phyloP scores from a whole-genome alignment of 1,140 invertebrate species.

The Cotesia vestalis region DNA sequence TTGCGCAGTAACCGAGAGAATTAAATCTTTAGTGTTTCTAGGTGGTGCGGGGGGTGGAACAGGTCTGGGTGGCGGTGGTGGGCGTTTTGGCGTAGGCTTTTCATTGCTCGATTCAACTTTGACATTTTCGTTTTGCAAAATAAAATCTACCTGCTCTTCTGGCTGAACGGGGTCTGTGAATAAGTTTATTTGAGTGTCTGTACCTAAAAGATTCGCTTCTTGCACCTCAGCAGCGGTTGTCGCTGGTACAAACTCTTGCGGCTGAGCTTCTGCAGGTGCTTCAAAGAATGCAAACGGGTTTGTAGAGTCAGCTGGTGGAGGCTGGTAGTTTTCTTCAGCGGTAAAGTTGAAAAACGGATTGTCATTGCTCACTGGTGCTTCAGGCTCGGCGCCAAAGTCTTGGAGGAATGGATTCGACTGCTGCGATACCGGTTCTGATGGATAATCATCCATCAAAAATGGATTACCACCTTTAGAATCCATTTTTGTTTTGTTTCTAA shows the following conservation, averaged over 20 bases:
- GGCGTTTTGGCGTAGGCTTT: conserved; percentile 54
- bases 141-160: background rate
- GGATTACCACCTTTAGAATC: conserved; percentile 73
- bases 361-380: conserved; percentile 49
- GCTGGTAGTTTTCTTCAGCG: conserved; percentile 52
- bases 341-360: conserved; percentile 74
- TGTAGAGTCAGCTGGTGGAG: conserved; percentile 59
- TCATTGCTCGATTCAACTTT: conserved; percentile 42
- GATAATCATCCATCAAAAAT: conserved; percentile 77
- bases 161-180: conserved; percentile 6
- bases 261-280: conserved; percentile 34
- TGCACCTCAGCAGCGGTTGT: conserved; percentile 28
- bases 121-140: conserved; percentile 42
- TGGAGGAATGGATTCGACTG: conserved; percentile 79
- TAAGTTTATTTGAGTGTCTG: conserved; percentile 23
- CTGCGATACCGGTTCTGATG: conserved; percentile 56
- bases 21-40: conserved; percentile 84
- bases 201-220: conserved; percentile 27
- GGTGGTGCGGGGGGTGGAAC: conserved; percentile 68
- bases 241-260: conserved; percentile 23
- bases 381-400: conserved; percentile 56
- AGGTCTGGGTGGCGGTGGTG: conserved; percentile 58
- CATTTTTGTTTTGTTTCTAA: conserved; percentile 63
- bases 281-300: conserved; percentile 71
- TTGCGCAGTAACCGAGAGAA: conserved; percentile 84